Evolutionary conservation across 2,113 vertebrate genomes (phyloP).

Genomic region (Meles meles): DNA sequence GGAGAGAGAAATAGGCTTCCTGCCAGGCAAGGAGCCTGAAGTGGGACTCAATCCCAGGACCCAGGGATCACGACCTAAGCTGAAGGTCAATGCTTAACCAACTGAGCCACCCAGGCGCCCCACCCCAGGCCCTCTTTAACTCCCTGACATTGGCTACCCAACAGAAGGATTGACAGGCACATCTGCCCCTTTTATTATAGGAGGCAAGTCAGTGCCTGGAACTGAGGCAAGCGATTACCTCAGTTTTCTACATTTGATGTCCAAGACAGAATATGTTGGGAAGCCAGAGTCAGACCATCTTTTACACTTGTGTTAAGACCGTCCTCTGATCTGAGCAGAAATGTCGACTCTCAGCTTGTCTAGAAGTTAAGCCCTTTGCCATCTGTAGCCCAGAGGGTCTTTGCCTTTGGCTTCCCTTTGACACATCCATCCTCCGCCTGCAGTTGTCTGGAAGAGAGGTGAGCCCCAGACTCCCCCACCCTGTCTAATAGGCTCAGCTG

Average conservation of each 20-base stretch:
- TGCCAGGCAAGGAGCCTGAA: background rate
- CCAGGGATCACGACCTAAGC: background rate
- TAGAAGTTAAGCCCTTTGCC: background rate
- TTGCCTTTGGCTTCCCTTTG: background rate
- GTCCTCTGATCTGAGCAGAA: background rate
- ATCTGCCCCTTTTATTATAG: conserved; percentile 26
- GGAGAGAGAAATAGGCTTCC: background rate
- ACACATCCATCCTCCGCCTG: background rate
- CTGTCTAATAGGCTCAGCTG: background rate
- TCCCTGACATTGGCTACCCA: background rate
- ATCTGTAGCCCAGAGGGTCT: background rate
- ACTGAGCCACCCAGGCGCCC: background rate
- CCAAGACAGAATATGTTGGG: background rate
- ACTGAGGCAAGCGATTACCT: background rate
- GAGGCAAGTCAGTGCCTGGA: background rate
- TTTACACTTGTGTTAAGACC: background rate
- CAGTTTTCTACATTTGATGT: background rate
- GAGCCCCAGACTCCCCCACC: background rate
- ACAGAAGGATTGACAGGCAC: conserved; percentile 38
- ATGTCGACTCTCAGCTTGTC: background rate
- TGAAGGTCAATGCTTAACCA: background rate
- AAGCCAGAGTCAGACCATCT: background rate
- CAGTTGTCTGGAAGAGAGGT: background rate
- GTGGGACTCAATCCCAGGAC: background rate
- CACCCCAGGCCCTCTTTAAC: background rate